These are phyloP conservation scores for Ammodytes marinus DNA, from an alignment of 2,113 vertebrate genomes.

Conservation along the genomic window DNA sequence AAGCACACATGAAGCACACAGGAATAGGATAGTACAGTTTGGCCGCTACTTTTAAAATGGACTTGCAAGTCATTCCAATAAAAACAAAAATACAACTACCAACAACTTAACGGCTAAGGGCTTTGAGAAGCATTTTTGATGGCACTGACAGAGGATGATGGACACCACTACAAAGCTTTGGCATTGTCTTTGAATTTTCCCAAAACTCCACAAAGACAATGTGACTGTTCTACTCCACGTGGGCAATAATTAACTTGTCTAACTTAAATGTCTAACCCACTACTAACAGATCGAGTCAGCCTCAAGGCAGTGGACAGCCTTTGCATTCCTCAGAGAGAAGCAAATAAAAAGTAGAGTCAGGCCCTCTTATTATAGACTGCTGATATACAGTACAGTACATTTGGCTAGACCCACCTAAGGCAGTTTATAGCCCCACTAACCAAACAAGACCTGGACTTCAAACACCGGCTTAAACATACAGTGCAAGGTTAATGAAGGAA, in stretches of 20 bases:
- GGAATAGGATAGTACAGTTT: not conserved
- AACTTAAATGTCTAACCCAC: not conserved
- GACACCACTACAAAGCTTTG: not conserved
- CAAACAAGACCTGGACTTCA: slow-evolving; percentile 71
- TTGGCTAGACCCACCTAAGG: not conserved
- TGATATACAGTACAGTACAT: not conserved
- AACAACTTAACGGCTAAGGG: not conserved
- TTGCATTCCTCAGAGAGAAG: slow-evolving; percentile 10
- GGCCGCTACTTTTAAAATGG: not conserved
- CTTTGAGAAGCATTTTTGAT: not conserved
- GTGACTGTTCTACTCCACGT: not conserved
- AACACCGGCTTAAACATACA: slow-evolving; percentile 47
- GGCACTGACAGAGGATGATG: not conserved
- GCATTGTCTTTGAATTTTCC: slow-evolving; percentile 19
- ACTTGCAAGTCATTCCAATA: not conserved
- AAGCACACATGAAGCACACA: slow-evolving; percentile 20
- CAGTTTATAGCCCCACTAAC: slow-evolving; percentile 48
- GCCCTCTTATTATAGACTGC: slow-evolving; percentile 22
- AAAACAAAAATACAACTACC: slow-evolving; percentile 4
- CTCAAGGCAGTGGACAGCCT: not conserved
- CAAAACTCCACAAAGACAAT: not conserved
- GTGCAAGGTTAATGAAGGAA: slow-evolving; percentile 55
- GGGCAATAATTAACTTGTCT: slow-evolving; percentile 61
- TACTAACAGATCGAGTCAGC: not conserved
- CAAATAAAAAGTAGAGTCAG: slow-evolving; percentile 3